Base-by-base conservation (phyloP, 2,113 vertebrate genomes). In the Eptesicus fuscus region DNA sequence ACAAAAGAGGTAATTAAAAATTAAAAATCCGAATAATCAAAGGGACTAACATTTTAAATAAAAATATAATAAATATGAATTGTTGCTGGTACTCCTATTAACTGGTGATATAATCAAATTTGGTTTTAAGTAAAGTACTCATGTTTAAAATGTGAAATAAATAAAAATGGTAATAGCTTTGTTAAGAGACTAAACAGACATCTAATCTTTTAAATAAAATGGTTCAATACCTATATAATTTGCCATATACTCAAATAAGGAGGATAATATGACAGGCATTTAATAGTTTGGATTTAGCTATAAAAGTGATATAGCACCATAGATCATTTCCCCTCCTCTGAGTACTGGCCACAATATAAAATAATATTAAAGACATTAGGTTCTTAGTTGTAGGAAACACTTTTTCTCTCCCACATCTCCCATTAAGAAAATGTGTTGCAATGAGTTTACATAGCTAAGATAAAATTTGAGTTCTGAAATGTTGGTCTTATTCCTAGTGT, bases 101-200 rank as follows among this genome's bases (percentile, higher is more conserved):
- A 69, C n/a, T 90, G 74, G 51, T 5, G 22, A 90, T 16, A 51
- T 0, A 74, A 79, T 76, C 42, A 88, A 95, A 89, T 56, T 83
- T 79, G 74, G 17, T 90, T 91, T 73, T 25, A 13, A 22, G 17
- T 4, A 18, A 95, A 86, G 20, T 8, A 90, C 71, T 92, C 37
- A 61, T 65, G 35, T 87, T 93, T 92, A 90, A 96, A 83, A 76
- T 51, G 6, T 67, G 59, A 90, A 90, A 76, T 65, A 95, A 83
- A 87, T 70, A 59, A 90, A 92, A 94, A 30, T 47, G 3, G 2
- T 84, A 77, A 61, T 8, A 76, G 65, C 32, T 88, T 22, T 73
- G 16, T 70, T 80, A 61, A 90, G 22, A 88, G 23, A 88, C 7
- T 22, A 80, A 87, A 61, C 16, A 93, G 28, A 92, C 65, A 87